Evolutionary conservation across 2,113 vertebrate genomes (phyloP).

Genomic region (Plecotus auritus): DNA sequence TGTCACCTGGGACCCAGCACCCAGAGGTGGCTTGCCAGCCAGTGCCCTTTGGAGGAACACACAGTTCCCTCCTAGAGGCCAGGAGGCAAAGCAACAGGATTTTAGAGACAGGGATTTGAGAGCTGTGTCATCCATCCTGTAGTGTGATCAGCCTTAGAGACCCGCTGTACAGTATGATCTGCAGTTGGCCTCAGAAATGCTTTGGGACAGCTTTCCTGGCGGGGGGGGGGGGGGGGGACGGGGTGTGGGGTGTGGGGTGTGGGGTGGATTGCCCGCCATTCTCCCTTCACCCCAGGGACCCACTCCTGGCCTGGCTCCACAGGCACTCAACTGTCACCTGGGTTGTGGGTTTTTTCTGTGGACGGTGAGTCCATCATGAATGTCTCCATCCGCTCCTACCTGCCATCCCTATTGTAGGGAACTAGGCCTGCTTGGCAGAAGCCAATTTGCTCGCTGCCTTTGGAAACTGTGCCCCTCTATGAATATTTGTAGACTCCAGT

Average conservation of each 20-base stretch:
- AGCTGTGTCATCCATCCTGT: neutral
- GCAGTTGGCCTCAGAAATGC: neutral
- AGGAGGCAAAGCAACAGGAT: neutral
- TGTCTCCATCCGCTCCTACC: neutral
- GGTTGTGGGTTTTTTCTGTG: neutral
- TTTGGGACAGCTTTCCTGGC: neutral
- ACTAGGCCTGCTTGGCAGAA: neutral
- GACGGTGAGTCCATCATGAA: fast-evolving
- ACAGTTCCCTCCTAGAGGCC: neutral
- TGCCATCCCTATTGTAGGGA: neutral
- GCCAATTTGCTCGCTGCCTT: neutral
- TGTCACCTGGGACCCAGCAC: neutral
- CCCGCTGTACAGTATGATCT: neutral
- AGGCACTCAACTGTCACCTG: too few species aligned
- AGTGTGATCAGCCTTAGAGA: neutral
- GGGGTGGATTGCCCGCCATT: too few species aligned
- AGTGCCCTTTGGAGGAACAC: neutral
- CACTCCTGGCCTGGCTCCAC: neutral
- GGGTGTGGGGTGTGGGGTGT: too few species aligned
- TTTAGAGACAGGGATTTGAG: neutral
- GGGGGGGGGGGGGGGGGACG: too few species aligned
- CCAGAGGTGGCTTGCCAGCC: neutral
- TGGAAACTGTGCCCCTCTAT: neutral
- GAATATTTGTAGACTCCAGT: neutral
- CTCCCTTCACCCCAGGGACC: fast-evolving